Percentiles rank a stretch among this genome's conserved stretches.
phyloP scores from a whole-genome alignment of 2,888 invertebrate genomes.

The Spicauda simplicius region DNA sequence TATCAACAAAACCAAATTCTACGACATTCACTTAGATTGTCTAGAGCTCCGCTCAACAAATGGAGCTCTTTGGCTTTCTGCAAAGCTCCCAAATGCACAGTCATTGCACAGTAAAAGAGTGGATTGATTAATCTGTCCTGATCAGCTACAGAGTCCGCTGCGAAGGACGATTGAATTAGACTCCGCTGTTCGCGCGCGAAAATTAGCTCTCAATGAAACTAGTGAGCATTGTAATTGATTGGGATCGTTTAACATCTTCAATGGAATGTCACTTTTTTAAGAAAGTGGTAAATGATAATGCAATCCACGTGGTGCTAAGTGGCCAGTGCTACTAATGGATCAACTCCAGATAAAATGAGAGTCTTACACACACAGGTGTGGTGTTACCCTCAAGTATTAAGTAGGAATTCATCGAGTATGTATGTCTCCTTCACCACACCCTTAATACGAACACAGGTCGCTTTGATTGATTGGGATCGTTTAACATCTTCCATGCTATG shows the following conservation, averaged over 20 bases:
- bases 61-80: constrained; percentile 1
- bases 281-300: too few species aligned
- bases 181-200: constrained; percentile 8
- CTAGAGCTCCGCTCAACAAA: background rate
- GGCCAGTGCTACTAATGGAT: too few species aligned
- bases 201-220: constrained; percentile 15
- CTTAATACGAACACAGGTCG: too few species aligned
- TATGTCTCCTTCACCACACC: too few species aligned
- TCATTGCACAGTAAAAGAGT: constrained; percentile 17
- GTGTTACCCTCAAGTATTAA: too few species aligned
- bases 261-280: background rate
- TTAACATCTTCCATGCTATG: too few species aligned
- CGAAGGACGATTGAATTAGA: constrained; percentile 14
- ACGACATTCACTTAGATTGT: background rate
- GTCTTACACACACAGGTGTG: too few species aligned
- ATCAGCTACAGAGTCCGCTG: constrained; percentile 7
- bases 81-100: constrained; percentile 15
- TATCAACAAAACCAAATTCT: background rate
- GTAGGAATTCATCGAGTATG: too few species aligned
- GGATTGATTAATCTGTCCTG: constrained; percentile 25
- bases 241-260: constrained; percentile 5
- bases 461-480: too few species aligned
- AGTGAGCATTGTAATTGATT: background rate
- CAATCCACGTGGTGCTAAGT: too few species aligned
- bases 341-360: too few species aligned